Percentiles rank a stretch among this genome's conserved stretches.
Conservation (phyloP, 2,888 invertebrate species). For the Griposia aprilina region DNA sequence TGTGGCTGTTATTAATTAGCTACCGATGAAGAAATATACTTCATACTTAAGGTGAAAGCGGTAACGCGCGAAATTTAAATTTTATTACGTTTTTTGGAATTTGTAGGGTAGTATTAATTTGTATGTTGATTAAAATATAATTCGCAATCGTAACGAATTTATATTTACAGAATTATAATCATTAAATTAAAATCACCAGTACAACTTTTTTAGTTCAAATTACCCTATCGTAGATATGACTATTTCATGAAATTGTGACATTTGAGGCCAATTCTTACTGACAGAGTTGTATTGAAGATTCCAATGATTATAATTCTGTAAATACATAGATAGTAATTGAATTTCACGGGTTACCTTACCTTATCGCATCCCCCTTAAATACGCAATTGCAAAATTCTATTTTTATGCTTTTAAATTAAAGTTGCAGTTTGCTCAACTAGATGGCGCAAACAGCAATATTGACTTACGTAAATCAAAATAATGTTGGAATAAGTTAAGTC, state of each 20-base stretch:
- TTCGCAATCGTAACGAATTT: background rate
- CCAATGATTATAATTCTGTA: slow-evolving; percentile 1
- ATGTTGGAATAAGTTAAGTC: slow-evolving; percentile 14
- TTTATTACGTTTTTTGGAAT: too few species aligned
- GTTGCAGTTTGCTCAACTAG: background rate
- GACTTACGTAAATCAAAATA: slow-evolving; percentile 12
- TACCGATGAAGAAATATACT: too few species aligned
- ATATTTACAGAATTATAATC: too few species aligned
- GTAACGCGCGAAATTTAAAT: too few species aligned
- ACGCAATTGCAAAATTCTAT: background rate
- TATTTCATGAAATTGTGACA: background rate
- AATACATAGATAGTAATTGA: background rate
- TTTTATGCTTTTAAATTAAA: background rate
- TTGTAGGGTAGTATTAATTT: background rate
- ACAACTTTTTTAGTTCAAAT: background rate
- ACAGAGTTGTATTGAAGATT: background rate
- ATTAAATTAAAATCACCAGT: background rate
- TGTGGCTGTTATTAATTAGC: too few species aligned
- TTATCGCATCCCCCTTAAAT: background rate
- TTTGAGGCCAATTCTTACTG: background rate
- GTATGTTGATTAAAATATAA: background rate
- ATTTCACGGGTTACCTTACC: too few species aligned
- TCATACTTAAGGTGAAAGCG: too few species aligned
- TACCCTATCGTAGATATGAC: background rate
- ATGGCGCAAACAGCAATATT: background rate